Evolutionary conservation across 2,113 vertebrate genomes (phyloP), one percentile per base, ranked within the genome.

Genomic region (Jacana jacana): DNA sequence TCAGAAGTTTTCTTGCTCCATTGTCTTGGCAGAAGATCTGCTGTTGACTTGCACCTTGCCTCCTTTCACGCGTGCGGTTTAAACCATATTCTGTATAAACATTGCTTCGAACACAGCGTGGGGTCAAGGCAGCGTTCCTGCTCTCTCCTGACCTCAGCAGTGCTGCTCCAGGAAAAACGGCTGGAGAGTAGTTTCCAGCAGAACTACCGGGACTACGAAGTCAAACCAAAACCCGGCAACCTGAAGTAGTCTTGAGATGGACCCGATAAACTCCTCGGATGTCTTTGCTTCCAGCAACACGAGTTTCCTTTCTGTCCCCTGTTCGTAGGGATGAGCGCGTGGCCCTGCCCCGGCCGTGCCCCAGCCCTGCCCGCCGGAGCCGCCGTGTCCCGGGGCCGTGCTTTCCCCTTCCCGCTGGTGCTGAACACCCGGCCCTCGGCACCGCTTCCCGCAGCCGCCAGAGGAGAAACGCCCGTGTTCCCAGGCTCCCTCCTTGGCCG

Each of bases 381-480:
- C 1, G 16, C 48, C 2, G 65, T 9, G 46, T 13, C 30, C 8
- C 57, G 75, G 1, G 71, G 54, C 69, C 57, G 44, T 4, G 91
- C 92, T 97, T 55, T 93, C 94, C 91, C 27, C 35, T n/a, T 17
- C 4, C 39, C 1, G 10, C 69, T 71, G 94, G 93, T 94, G 93
- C 93, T 94, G 94, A 94, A 94, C 2, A 7, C 25, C 28, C 4
- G 76, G 22, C 52, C 33, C 64, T 14, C 35, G 1, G 58, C 60
- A 13, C 46, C 3, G 14, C 64, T 14, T 8, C 9, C 5, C 39
- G 3, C 49, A 17, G 40, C 77, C 14, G 39, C 17, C 12, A 10
- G 7, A 10, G 58, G 28, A 55, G 8, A 27, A n/a, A 44, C 13
- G 13, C 31, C 70, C 5, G 4, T 10, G 10, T 28, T 5, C 48